Evolutionary conservation across 2,797 vertebrate genomes (phyloP).

Genomic region (Microctenopoma lineatum): DNA sequence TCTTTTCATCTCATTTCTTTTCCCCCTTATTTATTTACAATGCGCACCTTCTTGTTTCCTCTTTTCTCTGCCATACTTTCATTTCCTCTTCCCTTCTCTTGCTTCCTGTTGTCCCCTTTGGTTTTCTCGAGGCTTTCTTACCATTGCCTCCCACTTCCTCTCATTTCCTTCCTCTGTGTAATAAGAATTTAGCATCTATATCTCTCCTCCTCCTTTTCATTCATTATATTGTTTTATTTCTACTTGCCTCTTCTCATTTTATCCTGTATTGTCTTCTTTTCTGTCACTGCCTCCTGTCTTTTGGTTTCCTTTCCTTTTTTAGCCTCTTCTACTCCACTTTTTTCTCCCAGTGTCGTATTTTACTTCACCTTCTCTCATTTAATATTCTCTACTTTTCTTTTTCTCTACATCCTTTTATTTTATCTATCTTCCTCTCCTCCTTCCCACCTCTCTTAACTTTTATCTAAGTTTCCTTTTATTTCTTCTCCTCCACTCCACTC

Average conservation of each 20-base stretch:
- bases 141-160: not conserved
- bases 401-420: not conserved
- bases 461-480: not conserved
- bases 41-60: conserved; percentile 3
- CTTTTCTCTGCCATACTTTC: conserved; percentile 7
- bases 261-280: not conserved
- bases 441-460: not conserved
- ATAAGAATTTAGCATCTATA: not conserved
- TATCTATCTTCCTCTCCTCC: conserved; percentile 2
- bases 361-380: not conserved
- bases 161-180: not conserved
- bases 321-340: not conserved
- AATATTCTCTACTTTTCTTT: not conserved
- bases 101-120: not conserved
- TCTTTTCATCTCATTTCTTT: conserved; percentile 42
- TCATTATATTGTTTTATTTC: not conserved
- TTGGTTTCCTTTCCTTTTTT: not conserved
- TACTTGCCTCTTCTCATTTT: not conserved
- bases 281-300: not conserved
- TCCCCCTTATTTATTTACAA: conserved; percentile 26
- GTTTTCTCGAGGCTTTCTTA: not conserved
- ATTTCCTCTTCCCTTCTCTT: conserved; percentile 2
- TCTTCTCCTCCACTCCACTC: not conserved
- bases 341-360: too few species aligned
- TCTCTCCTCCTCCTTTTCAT: not conserved